These are phyloP conservation scores for Isaurus tuberculatus DNA, from an alignment of 92 coral and sea anemone genomes.

Conservation along the genomic window DNA sequence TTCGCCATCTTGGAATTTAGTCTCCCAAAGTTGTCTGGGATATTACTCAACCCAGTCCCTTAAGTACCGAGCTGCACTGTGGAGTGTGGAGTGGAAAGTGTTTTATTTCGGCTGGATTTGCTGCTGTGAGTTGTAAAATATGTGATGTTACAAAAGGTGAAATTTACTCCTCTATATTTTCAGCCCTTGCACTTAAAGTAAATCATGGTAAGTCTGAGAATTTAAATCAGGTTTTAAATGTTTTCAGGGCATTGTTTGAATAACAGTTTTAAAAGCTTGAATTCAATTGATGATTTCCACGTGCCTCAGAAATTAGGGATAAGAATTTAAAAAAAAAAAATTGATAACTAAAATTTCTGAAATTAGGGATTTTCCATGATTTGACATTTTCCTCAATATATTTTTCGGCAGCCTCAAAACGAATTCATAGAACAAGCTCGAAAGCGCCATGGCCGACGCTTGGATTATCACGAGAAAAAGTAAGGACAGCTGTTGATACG, in stretches of 20 bases:
- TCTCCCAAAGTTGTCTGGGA: slow-evolving; percentile 63
- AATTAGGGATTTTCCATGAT: not conserved
- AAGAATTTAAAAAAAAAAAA: not conserved
- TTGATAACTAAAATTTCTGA: too few relatives aligned
- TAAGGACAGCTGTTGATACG: slow-evolving; percentile 47
- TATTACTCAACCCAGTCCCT: not conserved
- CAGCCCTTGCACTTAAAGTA: not conserved
- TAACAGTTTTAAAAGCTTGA: not conserved
- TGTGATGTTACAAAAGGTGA: slow-evolving; percentile 29
- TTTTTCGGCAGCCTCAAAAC: slow-evolving; percentile 86
- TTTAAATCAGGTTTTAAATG: not conserved
- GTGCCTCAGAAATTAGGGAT: slow-evolving; percentile 1
- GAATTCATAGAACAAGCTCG: slow-evolving; percentile 96
- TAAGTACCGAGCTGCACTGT: not conserved
- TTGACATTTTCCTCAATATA: not conserved
- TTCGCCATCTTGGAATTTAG: slow-evolving; percentile 90
- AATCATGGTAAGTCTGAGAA: slow-evolving; percentile 23
- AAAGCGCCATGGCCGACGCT: slow-evolving; percentile 95
- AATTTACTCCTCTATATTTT: slow-evolving; percentile 16
- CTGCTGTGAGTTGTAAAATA: not conserved
- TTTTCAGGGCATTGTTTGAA: not conserved
- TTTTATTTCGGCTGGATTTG: not conserved
- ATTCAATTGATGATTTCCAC: not conserved
- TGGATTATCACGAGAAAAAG: slow-evolving; percentile 97
- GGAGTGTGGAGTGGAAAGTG: not conserved